Conservation (phyloP, 1,140 invertebrate species). For the Heliconius hermathena region DNA sequence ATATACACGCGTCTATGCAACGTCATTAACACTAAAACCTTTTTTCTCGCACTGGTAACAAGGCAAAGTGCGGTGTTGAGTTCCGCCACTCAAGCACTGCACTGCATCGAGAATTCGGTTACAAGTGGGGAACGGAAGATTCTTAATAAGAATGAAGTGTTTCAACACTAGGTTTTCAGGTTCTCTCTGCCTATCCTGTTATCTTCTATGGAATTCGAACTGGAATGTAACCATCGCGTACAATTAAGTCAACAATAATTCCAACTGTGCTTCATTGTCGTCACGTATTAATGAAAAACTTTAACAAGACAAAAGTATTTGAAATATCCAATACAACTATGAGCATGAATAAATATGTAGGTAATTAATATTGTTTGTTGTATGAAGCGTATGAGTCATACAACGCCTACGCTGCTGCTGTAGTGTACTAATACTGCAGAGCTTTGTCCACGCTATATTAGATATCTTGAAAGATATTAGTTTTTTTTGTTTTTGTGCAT, state of each 20-base stretch:
- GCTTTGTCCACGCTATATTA: not conserved
- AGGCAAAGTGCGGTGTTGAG: too few species aligned
- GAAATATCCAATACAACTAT: not conserved
- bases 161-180: too few species aligned
- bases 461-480: not conserved
- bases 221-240: too few species aligned
- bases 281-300: not conserved
- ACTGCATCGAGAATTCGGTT: too few species aligned
- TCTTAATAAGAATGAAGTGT: too few species aligned
- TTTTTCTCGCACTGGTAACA: too few species aligned
- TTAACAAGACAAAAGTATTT: not conserved
- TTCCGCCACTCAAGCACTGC: too few species aligned
- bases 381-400: not conserved
- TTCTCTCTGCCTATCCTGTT: too few species aligned
- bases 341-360: not conserved
- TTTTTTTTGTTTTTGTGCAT: too few species aligned
- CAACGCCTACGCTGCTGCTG: not conserved
- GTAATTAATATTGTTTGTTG: slow-evolving; percentile 10
- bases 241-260: not conserved
- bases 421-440: not conserved
- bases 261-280: not conserved
- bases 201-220: too few species aligned
- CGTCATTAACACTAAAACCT: not conserved
- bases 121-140: too few species aligned
- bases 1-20: not conserved